Base-by-base conservation (phyloP, 2,113 vertebrate species). In the Gambusia holbrooki region DNA sequence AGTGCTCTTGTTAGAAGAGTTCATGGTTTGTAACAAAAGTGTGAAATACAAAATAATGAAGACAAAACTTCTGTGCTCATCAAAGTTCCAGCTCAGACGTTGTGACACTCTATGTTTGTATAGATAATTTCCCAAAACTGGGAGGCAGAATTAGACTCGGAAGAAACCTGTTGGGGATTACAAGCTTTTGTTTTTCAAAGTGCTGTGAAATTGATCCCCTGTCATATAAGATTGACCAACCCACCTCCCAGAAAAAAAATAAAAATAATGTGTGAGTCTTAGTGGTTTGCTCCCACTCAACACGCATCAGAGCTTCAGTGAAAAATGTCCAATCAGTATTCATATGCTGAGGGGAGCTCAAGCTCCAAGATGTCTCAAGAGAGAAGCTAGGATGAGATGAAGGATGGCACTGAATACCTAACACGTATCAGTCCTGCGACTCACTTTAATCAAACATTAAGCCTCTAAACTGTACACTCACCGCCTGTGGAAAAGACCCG, bases 261-360 rank as follows among this genome's bases (percentile, higher is more conserved):
- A 76, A 79, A 72, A 27, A 66, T 32, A 72, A 74, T 69, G 42
- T 11, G 27, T 10, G 27, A 85, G 79, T 82, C 71, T 77, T 76
- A 4, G 37, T 67, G 76, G 74, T 83, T 87, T 82, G 62, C 68
- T 76, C 45, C 66, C 62, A 77, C 81, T 85, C 79, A 86, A 69
- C 84, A 90, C 61, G 83, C 85, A 80, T 78, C 84, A 77, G 82
- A 86, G 87, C 29, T 63, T 73, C 77, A 83, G 86, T 89, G 86
- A 84, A 90, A 88, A 92, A 91, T 84, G 85, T 72, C 86, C 90
- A 81, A 92, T 93, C 90, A 93, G 91, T 93, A 93, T 93, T 93
- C 91, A 92, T 91, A 91, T 81, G 88, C 87, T 76, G 90, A 86
- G 75, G 74, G 83, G 84, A 76, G 89, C 89, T 86, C 71, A 25